These are phyloP conservation scores for Hofmannophila pseudospretella DNA, from an alignment of 2,888 invertebrate species.

Conservation along the genomic window DNA sequence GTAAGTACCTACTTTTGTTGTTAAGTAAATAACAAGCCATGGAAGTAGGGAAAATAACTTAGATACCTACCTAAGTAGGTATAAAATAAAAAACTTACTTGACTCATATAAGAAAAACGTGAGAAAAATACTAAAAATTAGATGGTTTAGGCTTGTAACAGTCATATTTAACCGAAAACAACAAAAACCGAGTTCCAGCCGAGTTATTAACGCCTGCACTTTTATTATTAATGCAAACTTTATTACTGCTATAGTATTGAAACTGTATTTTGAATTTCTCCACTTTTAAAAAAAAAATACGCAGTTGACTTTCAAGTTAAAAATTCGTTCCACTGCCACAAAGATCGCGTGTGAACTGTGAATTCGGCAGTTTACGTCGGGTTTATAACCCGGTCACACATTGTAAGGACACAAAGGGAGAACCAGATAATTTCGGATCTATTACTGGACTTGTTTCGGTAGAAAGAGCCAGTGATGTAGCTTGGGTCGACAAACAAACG, in stretches of 20 bases:
- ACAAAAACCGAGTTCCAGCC: not conserved
- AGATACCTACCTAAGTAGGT: too few relatives aligned
- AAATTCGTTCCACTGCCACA: constrained; percentile 25
- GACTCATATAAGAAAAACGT: constrained; percentile 31
- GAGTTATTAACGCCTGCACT: not conserved
- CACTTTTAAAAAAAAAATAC: too few relatives aligned
- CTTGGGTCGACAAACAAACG: too few relatives aligned
- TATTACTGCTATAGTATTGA: too few relatives aligned
- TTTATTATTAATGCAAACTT: too few relatives aligned
- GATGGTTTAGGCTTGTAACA: constrained; percentile 15
- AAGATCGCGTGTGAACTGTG: constrained; percentile 34
- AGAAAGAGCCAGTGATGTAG: too few relatives aligned
- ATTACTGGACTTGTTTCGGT: too few relatives aligned
- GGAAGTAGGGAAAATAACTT: too few relatives aligned
- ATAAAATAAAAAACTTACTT: constrained; percentile 32
- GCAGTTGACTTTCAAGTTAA: not conserved
- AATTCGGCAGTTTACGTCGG: constrained; percentile 21
- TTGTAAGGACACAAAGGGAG: constrained; percentile 34
- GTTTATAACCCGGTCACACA: constrained; percentile 41
- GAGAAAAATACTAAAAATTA: constrained; percentile 32
- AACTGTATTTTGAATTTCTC: too few relatives aligned
- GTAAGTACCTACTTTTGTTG: too few relatives aligned
- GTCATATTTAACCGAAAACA: constrained; percentile 12
- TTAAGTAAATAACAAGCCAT: too few relatives aligned
- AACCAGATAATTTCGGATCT: constrained; percentile 39